Percentiles rank a stretch among this genome's conserved stretches.
These are phyloP conservation scores for Ptychoptera contaminata DNA, from an alignment of 2,888 invertebrate species.

Conservation along the genomic window DNA sequence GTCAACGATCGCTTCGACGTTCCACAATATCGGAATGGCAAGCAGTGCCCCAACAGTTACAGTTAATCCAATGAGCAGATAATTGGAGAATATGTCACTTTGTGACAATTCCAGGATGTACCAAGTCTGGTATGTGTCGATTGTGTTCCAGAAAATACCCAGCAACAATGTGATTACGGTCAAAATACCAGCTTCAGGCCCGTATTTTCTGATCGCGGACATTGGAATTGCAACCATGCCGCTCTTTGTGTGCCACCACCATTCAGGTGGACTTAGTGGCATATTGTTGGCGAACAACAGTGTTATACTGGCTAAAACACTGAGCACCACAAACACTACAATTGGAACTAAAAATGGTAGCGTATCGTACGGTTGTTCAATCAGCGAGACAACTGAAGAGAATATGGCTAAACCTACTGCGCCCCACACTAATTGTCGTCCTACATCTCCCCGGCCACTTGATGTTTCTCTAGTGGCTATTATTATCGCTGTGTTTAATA, in stretches of 20 bases:
- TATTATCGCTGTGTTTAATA: slow-evolving; percentile 61
- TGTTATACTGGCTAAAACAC: slow-evolving; percentile 44
- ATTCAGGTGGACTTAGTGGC: slow-evolving; percentile 68
- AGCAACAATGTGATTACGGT: slow-evolving; percentile 51
- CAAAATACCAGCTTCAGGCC: slow-evolving; percentile 55
- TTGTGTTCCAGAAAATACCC: slow-evolving; percentile 65
- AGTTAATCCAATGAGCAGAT: slow-evolving; percentile 27
- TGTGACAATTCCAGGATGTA: neutral
- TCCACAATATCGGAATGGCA: slow-evolving; percentile 53
- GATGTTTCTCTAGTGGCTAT: slow-evolving; percentile 70
- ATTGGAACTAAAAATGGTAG: slow-evolving; percentile 17
- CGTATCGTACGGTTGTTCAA: neutral
- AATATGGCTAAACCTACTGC: slow-evolving; percentile 38
- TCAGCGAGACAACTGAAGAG: neutral
- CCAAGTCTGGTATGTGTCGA: slow-evolving; percentile 63
- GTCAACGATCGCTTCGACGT: slow-evolving; percentile 69
- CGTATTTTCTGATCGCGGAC: slow-evolving; percentile 59
- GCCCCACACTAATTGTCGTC: slow-evolving; percentile 60
- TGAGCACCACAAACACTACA: slow-evolving; percentile 26
- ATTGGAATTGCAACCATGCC: slow-evolving; percentile 64
- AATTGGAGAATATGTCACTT: neutral
- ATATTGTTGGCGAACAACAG: slow-evolving; percentile 36
- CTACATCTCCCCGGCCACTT: slow-evolving; percentile 61
- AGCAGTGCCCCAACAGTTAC: slow-evolving; percentile 35
- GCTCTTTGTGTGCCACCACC: slow-evolving; percentile 76